These are phyloP conservation scores for Lithobates sylvaticus DNA, from an alignment of 2,797 vertebrate species.

Conservation along the genomic window DNA sequence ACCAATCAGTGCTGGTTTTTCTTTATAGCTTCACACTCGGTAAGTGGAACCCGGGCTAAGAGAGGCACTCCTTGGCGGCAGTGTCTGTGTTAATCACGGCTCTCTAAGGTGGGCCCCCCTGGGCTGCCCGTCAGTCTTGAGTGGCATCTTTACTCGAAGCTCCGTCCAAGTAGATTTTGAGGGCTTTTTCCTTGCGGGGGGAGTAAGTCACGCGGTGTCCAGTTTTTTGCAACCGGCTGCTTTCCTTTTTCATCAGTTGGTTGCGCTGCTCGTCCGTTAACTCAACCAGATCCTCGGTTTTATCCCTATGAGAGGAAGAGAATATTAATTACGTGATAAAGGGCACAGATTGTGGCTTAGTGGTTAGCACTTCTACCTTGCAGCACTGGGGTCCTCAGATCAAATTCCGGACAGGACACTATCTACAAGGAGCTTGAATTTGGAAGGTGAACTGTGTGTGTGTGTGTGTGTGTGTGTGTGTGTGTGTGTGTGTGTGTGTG, in stretches of 20 bases:
- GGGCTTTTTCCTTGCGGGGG: constrained; percentile 98
- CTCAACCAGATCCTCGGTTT: constrained; percentile 91
- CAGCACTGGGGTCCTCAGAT: too few species aligned
- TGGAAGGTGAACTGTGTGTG: too few species aligned
- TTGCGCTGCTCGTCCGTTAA: constrained; percentile 95
- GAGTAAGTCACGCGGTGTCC: constrained; percentile 98
- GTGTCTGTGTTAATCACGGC: constrained; percentile 70
- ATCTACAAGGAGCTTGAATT: too few species aligned
- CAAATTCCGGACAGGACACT: too few species aligned
- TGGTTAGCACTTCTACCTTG: too few species aligned
- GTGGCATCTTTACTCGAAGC: constrained; percentile 92
- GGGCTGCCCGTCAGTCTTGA: constrained; percentile 88
- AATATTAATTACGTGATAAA: not conserved
- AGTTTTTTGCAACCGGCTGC: constrained; percentile 97
- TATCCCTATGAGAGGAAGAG: constrained; percentile 80
- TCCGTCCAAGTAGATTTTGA: constrained; percentile 98
- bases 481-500: too few species aligned
- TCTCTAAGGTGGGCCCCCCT: constrained; percentile 68
- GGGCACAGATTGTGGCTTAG: not conserved
- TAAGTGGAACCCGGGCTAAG: constrained; percentile 70
- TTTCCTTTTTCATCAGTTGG: constrained; percentile 98
- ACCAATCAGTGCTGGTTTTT: constrained; percentile 83
- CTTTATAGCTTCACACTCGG: constrained; percentile 79
- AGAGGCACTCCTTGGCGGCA: constrained; percentile 80
- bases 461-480: too few species aligned